These are phyloP conservation scores for Dryobates pubescens DNA, from an alignment of 2,797 vertebrate genomes.

Conservation along the genomic window DNA sequence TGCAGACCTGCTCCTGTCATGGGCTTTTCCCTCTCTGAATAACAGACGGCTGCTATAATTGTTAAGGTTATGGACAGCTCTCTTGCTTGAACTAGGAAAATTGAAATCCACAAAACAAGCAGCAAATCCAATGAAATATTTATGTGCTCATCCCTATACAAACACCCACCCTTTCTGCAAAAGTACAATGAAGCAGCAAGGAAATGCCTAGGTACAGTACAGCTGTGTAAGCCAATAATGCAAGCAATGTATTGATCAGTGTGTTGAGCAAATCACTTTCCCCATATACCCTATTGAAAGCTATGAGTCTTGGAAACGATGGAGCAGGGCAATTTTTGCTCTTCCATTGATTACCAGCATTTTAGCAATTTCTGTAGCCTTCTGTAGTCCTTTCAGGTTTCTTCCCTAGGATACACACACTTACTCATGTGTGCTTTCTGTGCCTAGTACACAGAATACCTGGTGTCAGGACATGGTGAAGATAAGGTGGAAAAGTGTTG, in stretches of 20 bases:
- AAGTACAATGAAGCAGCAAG: background rate
- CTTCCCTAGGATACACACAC: background rate
- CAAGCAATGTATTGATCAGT: background rate
- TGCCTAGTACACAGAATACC: background rate
- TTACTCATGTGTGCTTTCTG: background rate
- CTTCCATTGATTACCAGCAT: background rate
- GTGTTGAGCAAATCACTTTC: background rate
- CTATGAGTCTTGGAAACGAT: background rate
- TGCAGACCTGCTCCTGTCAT: background rate
- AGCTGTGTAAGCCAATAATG: background rate
- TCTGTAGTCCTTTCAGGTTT: background rate
- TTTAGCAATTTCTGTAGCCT: background rate
- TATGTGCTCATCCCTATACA: background rate
- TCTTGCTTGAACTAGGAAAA: slow-evolving; percentile 5
- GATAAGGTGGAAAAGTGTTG: background rate
- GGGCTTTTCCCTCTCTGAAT: background rate
- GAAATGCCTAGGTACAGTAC: background rate
- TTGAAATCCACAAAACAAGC: background rate
- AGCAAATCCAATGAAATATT: slow-evolving; percentile 28
- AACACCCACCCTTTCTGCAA: background rate
- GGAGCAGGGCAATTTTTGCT: background rate
- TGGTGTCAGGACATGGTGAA: background rate
- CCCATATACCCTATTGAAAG: background rate
- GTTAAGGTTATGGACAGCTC: background rate
- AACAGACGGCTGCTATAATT: background rate